Percentiles rank a stretch among this genome's conserved stretches.
phyloP scores from a whole-genome alignment of 2,888 invertebrate species.

The Anorthoa munda region DNA sequence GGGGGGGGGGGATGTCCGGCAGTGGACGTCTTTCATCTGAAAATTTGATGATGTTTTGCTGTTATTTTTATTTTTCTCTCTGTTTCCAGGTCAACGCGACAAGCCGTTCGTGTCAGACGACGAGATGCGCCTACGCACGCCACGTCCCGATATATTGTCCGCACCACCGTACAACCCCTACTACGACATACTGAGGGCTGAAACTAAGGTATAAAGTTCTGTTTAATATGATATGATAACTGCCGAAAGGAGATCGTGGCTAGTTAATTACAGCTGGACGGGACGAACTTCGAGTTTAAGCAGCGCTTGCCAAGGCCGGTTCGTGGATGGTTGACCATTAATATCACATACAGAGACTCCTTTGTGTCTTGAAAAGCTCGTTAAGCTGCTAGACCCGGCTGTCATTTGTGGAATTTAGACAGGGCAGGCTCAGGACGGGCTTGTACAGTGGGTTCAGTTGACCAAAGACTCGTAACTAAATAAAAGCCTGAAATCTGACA shows the following conservation, averaged over 20 bases:
- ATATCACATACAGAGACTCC: no score
- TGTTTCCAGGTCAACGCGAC: constrained; percentile 91
- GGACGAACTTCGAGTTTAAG: no score
- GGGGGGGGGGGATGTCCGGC: no score
- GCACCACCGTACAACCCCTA: constrained; percentile 88
- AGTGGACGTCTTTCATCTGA: background rate
- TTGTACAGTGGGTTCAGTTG: no score
- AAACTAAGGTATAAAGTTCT: constrained; percentile 77
- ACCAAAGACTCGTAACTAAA: no score
- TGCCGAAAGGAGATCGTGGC: background rate
- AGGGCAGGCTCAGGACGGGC: rapidly evolving
- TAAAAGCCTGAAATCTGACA: no score
- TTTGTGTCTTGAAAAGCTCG: no score
- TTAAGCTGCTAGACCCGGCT: no score
- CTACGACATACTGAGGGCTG: constrained; percentile 83
- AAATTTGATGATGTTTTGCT: background rate
- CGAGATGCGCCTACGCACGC: constrained; percentile 92
- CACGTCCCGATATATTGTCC: constrained; percentile 93
- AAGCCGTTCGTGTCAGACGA: constrained; percentile 93
- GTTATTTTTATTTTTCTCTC: background rate
- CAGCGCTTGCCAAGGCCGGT: no score
- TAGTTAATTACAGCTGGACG: no score
- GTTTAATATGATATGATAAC: background rate
- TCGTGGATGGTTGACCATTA: no score
- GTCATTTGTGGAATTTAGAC: no score